These are phyloP conservation scores for Acleris laterana DNA, from an alignment of 2,888 invertebrate species.

Conservation along the genomic window DNA sequence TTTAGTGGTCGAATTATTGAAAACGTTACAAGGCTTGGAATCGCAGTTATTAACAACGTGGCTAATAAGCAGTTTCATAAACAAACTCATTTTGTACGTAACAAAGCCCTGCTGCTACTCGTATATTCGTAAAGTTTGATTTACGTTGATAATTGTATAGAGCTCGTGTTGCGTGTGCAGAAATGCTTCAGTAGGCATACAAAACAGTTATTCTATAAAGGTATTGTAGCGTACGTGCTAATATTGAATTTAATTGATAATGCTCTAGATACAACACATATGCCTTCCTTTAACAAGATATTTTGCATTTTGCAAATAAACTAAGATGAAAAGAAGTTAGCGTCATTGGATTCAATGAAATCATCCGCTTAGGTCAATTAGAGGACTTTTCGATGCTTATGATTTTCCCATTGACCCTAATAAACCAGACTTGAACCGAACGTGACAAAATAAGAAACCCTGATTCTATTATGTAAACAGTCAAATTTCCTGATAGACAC, in stretches of 20 bases:
- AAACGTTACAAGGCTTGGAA: slow-evolving; percentile 12
- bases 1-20: slow-evolving; percentile 5
- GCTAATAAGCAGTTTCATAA: slow-evolving; percentile 9
- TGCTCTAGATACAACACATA: no score
- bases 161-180: slow-evolving; percentile 25
- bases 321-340: no score
- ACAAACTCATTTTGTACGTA: not conserved
- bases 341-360: no score
- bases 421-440: not conserved
- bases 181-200: slow-evolving; percentile 39
- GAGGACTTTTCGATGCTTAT: no score
- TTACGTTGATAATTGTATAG: not conserved
- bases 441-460: not conserved
- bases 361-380: no score
- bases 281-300: no score
- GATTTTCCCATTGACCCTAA: not conserved
- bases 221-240: slow-evolving; percentile 10
- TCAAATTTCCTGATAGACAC: slow-evolving; percentile 3
- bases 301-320: no score
- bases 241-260: slow-evolving; percentile 5
- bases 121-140: slow-evolving; percentile 3
- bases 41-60: slow-evolving; percentile 19
- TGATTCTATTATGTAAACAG: slow-evolving; percentile 6
- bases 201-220: slow-evolving; percentile 23
- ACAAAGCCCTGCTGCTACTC: not conserved